phyloP scores from a whole-genome alignment of 2,113 vertebrate species.

The Tympanuchus pallidicinctus region DNA sequence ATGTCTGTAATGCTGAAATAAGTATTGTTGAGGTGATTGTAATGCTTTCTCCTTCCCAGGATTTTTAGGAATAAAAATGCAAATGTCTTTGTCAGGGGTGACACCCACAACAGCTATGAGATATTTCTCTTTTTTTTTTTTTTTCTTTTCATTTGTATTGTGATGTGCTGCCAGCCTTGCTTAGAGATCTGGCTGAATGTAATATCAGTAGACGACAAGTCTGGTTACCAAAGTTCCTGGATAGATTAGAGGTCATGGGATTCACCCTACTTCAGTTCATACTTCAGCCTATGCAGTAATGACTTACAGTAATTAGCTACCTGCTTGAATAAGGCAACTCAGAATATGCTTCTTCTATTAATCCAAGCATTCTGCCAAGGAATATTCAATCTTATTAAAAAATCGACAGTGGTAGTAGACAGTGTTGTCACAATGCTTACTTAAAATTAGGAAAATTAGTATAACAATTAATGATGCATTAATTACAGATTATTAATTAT shows the following conservation, averaged over 20 bases:
- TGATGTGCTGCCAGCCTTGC: slow-evolving; percentile 23
- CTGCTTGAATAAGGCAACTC: not conserved
- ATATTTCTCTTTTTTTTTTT: not conserved
- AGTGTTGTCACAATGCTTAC: not conserved
- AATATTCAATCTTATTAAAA: not conserved
- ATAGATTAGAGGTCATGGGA: not conserved
- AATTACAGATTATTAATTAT: not conserved
- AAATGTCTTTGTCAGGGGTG: not conserved
- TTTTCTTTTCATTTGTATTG: not conserved
- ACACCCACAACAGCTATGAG: not conserved
- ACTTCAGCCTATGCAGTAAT: not conserved
- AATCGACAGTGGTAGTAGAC: not conserved
- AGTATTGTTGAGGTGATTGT: not conserved
- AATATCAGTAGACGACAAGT: slow-evolving; percentile 5
- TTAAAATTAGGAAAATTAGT: slow-evolving; percentile 9
- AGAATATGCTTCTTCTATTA: not conserved
- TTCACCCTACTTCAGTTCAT: not conserved
- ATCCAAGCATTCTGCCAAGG: not conserved
- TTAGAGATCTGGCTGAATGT: not conserved
- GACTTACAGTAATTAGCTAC: not conserved
- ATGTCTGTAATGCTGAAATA: not conserved
- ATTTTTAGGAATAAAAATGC: slow-evolving; percentile 4
- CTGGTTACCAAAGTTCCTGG: not conserved
- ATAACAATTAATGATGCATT: not conserved
- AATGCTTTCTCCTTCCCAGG: not conserved